phyloP scores from a whole-genome alignment of 2,113 vertebrate species.

The Astur gentilis region DNA sequence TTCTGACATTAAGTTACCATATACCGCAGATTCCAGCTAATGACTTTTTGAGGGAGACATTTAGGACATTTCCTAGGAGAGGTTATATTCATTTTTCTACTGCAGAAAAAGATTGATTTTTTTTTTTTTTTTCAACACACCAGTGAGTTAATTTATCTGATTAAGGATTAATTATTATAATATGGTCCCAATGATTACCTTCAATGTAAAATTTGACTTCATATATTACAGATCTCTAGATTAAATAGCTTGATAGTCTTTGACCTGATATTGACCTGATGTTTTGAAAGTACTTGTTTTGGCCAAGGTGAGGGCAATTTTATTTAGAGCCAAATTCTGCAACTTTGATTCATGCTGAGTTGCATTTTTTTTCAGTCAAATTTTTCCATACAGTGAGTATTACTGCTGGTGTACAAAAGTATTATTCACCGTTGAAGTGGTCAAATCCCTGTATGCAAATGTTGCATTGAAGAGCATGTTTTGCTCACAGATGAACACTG shows the following conservation, averaged over 20 bases:
- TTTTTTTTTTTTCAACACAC: conserved; percentile 3
- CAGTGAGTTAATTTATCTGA: conserved; percentile 21
- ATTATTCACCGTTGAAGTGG: not conserved
- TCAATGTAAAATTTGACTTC: not conserved
- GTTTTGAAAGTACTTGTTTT: not conserved
- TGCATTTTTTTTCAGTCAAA: not conserved
- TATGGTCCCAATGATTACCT: not conserved
- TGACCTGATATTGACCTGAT: not conserved
- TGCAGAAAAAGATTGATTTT: not conserved
- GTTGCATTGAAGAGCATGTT: not conserved
- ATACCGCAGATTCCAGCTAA: conserved; percentile 25
- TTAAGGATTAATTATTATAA: conserved; percentile 43
- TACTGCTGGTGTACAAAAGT: not conserved
- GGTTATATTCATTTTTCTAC: conserved; percentile 10
- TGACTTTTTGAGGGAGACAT: conserved; percentile 52
- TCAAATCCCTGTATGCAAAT: not conserved
- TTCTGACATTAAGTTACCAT: conserved; percentile 61
- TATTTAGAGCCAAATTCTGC: not conserved
- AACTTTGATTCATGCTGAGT: not conserved
- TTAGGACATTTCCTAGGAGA: conserved; percentile 57
- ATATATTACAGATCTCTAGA: not conserved
- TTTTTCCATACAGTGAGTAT: not conserved
- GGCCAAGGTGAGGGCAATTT: not conserved
- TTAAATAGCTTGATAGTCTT: not conserved
- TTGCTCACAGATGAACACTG: not conserved